Conservation (phyloP, 2,888 invertebrate species). For the Hemicrepidius hirtus region DNA sequence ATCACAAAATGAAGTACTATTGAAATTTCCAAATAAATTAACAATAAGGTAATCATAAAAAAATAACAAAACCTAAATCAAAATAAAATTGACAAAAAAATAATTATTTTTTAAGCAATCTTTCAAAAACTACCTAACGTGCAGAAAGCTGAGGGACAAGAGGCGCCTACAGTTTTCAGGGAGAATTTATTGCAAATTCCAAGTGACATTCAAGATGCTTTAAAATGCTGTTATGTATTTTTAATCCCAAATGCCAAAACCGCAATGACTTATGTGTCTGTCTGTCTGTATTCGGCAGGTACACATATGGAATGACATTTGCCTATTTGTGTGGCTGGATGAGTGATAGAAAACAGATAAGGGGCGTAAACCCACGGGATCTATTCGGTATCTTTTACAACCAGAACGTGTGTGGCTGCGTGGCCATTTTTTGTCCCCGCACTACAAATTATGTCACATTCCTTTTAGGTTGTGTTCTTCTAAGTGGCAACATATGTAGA, state of each 20-base stretch:
- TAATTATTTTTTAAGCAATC: too few relatives aligned
- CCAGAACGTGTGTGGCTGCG: conserved; percentile 57
- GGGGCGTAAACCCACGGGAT: conserved; percentile 67
- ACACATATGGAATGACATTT: conserved; percentile 11
- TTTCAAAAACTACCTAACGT: too few relatives aligned
- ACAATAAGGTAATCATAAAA: too few relatives aligned
- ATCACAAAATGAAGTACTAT: too few relatives aligned
- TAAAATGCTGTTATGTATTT: conserved; percentile 11
- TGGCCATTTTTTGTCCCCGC: conserved; percentile 47
- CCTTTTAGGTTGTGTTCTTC: conserved; percentile 58
- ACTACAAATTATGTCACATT: conserved; percentile 63
- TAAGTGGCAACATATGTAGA: conserved; percentile 61
- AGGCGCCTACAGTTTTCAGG: not conserved
- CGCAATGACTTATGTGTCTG: not conserved
- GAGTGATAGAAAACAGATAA: conserved; percentile 67
- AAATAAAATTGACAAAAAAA: too few relatives aligned
- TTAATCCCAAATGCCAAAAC: conserved; percentile 33
- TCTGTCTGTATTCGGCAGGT: conserved; percentile 13
- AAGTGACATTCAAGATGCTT: not conserved
- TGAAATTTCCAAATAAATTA: too few relatives aligned
- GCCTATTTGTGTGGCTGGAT: conserved; percentile 61
- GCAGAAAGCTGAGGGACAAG: not conserved
- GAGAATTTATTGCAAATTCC: not conserved
- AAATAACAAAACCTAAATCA: too few relatives aligned
- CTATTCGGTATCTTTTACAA: conserved; percentile 63